Base-by-base conservation (phyloP, 2,888 invertebrate species). In the Eucriotettix oculatus region DNA sequence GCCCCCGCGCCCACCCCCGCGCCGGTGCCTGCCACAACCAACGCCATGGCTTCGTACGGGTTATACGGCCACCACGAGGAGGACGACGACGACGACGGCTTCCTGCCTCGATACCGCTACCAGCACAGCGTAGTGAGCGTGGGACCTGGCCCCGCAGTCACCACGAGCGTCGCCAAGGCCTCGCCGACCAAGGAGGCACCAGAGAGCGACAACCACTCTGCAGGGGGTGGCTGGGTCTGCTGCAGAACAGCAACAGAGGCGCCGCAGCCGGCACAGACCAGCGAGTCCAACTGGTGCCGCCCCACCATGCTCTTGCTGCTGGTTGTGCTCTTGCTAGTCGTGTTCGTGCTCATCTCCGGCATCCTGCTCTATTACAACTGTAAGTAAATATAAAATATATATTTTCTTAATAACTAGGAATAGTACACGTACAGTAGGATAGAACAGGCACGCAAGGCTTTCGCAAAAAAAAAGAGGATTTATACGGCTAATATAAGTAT, bases 321-420 rank as follows among this genome's bases (percentile, higher is more conserved):
- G 43, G 72, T 81, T 63, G 77, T 80, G 56, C 73, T 80, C 55
- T 73, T 81, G 64, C 76, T 81, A 63, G 75, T 80, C 63, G 74
- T 79, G 62, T 81, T 81, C 69, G 77, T 80, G 41, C 72, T 79
- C 68, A 76, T 81, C 64, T 79, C 80, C 64, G 80, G 79, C 58
- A 76, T 80, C 59, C 73, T 81, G 54, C 76, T 81, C 61, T 81
- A 80, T 71, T 78, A 78, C 67, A 80, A 81, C 71, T 80, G 81
- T 81, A 74, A 75, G 80, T 80, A 71, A 16, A 41, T 42, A 54
- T 52, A 53, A 29, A 2, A 29, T 29, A n/a, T n/a, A n/a, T n/a
- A n/a, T n/a, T n/a, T n/a, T n/a, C n/a, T n/a, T n/a, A n/a, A n/a
- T n/a, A n/a, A n/a, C n/a, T n/a, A n/a, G n/a, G n/a, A n/a, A n/a